These are phyloP conservation scores for Melieria crassipennis DNA, from an alignment of 2,888 invertebrate species.

Conservation along the genomic window DNA sequence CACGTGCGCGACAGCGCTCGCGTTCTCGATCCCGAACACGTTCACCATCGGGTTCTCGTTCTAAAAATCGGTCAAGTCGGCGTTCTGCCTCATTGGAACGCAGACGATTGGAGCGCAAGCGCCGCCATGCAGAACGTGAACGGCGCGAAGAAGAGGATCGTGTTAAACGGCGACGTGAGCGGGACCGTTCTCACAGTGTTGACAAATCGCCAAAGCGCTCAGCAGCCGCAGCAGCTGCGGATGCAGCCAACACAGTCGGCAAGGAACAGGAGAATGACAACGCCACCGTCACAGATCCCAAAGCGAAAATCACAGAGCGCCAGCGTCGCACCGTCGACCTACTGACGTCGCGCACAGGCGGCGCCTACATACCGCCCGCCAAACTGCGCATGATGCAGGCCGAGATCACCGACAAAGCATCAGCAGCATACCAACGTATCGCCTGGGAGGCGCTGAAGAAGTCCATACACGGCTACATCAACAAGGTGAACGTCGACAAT, in stretches of 20 bases:
- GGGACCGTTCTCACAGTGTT: neutral
- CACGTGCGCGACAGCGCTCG: neutral
- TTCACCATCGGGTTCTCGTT: slow-evolving; percentile 32
- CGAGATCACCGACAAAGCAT: slow-evolving; percentile 94
- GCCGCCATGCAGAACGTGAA: slow-evolving; percentile 55
- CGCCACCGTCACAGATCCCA: slow-evolving; percentile 51
- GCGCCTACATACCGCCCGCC: slow-evolving; percentile 98
- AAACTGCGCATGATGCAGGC: slow-evolving; percentile 95
- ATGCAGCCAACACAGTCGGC: neutral
- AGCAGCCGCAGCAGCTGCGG: slow-evolving; percentile 15
- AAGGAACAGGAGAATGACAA: slow-evolving; percentile 50
- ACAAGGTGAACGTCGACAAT: slow-evolving; percentile 96
- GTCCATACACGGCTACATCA: slow-evolving; percentile 96
- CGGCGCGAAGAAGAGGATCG: slow-evolving; percentile 47
- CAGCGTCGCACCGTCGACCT: slow-evolving; percentile 70
- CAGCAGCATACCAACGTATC: slow-evolving; percentile 92
- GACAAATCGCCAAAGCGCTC: slow-evolving; percentile 26
- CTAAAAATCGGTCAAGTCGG: slow-evolving; percentile 38
- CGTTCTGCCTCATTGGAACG: slow-evolving; percentile 56
- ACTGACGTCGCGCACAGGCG: slow-evolving; percentile 86
- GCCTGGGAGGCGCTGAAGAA: slow-evolving; percentile 99
- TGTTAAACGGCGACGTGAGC: slow-evolving; percentile 6
- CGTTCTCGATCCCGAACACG: slow-evolving; percentile 31
- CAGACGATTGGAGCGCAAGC: slow-evolving; percentile 53
- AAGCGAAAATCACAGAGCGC: slow-evolving; percentile 60